A percentile compares a stretch with the other conserved stretches of the same genome.
These are phyloP conservation scores for Vidua chalybeata DNA, from an alignment of 2,113 vertebrate species.

Conservation along the genomic window DNA sequence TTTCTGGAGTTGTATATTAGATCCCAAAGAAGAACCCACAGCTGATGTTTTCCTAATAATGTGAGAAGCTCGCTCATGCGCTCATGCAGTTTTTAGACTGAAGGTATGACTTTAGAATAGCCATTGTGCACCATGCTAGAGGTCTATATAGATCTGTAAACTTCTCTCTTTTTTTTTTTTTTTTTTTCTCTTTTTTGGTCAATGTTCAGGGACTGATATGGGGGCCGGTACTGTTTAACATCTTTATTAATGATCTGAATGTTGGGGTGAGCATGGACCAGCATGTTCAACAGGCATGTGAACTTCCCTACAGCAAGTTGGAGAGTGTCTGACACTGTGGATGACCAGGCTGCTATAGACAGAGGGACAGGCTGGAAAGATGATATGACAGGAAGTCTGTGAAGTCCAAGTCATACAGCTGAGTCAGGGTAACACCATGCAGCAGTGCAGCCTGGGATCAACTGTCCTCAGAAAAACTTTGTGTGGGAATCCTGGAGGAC, in stretches of 20 bases:
- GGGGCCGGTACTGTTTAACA: background rate
- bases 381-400: too few species aligned
- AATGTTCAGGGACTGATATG: background rate
- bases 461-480: background rate
- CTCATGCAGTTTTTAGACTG: background rate
- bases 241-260: background rate
- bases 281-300: background rate
- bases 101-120: background rate
- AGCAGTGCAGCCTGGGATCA: background rate
- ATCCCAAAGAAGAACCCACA: background rate
- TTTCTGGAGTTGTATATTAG: background rate
- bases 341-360: background rate
- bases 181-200: background rate
- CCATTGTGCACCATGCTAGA: background rate
- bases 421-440: background rate
- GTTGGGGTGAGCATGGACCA: background rate
- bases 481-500: fast-evolving
- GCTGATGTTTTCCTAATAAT: background rate
- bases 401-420: background rate
- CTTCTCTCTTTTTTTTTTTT: background rate
- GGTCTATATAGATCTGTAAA: background rate
- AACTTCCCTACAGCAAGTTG: background rate
- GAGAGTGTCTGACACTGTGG: fast-evolving
- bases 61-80: background rate
- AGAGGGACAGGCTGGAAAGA: background rate